phyloP scores from a whole-genome alignment of 2,113 vertebrate species.

The Uropsilus gracilis region DNA sequence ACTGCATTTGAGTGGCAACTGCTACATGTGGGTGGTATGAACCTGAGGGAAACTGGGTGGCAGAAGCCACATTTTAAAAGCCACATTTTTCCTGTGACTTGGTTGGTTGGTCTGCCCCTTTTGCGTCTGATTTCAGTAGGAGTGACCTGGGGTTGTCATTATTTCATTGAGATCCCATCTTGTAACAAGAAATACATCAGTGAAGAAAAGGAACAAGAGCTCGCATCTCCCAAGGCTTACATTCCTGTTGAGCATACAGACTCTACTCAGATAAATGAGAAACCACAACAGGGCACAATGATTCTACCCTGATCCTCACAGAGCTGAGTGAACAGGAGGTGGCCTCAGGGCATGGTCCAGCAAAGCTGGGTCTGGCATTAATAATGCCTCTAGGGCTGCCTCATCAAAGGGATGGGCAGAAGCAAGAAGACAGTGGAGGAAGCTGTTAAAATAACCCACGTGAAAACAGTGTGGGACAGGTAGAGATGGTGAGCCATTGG shows the following conservation, averaged over 20 bases:
- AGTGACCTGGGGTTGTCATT: background rate
- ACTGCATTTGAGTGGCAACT: too few species aligned
- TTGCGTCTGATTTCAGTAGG: too few species aligned
- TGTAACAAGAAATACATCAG: background rate
- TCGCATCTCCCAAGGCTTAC: background rate
- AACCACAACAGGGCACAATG: too few species aligned
- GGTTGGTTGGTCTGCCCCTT: too few species aligned
- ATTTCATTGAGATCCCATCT: background rate
- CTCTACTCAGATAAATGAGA: background rate
- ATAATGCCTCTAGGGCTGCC: background rate
- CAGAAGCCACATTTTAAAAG: too few species aligned
- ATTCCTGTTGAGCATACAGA: background rate
- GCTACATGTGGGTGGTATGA: too few species aligned
- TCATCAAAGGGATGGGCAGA: background rate
- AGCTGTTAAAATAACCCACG: background rate
- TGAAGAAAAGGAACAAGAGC: background rate
- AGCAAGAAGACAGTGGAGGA: background rate
- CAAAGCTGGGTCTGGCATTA: background rate
- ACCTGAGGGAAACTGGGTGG: too few species aligned
- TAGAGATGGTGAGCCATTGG: background rate
- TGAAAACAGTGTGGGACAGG: background rate
- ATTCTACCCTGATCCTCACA: rapidly evolving
- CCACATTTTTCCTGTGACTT: too few species aligned
- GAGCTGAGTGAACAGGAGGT: background rate
- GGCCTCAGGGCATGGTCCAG: background rate